Evolutionary conservation across 2,113 vertebrate genomes (phyloP).

Genomic region (Corythornis vintsioides): DNA sequence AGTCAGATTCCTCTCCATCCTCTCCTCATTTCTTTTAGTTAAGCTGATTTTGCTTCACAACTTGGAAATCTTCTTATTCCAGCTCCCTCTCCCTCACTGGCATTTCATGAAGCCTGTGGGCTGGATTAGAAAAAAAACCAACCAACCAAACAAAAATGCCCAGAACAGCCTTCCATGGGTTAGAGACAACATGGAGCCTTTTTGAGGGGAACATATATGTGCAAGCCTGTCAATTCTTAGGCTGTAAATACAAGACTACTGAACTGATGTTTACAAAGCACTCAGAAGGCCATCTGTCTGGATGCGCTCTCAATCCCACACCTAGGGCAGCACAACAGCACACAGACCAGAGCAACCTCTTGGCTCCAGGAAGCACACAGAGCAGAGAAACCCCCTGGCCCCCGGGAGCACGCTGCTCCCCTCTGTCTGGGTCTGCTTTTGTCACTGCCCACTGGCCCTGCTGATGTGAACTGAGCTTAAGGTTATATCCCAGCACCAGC

Average conservation of each 20-base stretch:
- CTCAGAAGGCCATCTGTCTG: not conserved
- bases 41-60: not conserved
- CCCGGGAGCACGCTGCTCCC: not conserved
- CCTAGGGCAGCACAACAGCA: not conserved
- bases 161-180: not conserved
- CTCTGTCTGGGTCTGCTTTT: not conserved
- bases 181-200: fast-evolving
- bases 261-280: not conserved
- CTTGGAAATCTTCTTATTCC: not conserved
- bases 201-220: not conserved
- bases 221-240: not conserved
- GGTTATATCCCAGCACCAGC: not conserved
- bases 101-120: not conserved
- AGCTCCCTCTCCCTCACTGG: not conserved
- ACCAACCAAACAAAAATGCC: not conserved
- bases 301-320: not conserved
- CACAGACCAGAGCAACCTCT: not conserved
- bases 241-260: not conserved
- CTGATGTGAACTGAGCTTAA: not conserved
- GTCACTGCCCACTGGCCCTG: not conserved
- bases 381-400: not conserved
- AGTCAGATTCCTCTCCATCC: not conserved
- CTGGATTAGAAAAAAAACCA: not conserved
- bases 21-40: not conserved
- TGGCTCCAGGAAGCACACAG: not conserved